Percentiles rank a stretch among this genome's conserved stretches.
phyloP scores from a whole-genome alignment of 2,113 vertebrate genomes.

The Xiphophorus hellerii region DNA sequence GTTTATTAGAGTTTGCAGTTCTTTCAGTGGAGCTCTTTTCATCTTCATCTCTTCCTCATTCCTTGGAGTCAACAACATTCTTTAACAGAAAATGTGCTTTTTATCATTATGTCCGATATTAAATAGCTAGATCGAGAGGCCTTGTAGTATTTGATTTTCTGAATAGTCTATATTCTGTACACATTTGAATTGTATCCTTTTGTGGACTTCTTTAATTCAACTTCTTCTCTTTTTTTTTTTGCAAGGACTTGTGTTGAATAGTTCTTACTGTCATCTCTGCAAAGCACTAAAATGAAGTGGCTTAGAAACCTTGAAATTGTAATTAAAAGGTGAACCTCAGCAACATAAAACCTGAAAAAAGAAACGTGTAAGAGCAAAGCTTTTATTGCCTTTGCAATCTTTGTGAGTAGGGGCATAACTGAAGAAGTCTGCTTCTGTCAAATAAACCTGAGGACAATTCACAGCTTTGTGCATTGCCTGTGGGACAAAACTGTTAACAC shows the following conservation, averaged over 20 bases:
- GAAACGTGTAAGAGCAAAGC: conserved; percentile 46
- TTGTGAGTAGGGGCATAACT: conserved; percentile 35
- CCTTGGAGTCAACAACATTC: conserved; percentile 34
- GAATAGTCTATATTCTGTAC: conserved; percentile 54
- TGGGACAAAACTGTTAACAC: neutral
- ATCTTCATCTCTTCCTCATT: neutral
- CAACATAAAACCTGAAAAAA: conserved; percentile 43
- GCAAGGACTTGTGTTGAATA: conserved; percentile 43
- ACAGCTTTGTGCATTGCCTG: neutral
- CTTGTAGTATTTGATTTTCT: conserved; percentile 56
- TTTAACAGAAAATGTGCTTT: conserved; percentile 26
- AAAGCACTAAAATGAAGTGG: conserved; percentile 61
- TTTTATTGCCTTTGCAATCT: conserved; percentile 56
- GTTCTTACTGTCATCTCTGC: conserved; percentile 34
- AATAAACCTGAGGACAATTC: conserved; percentile 17
- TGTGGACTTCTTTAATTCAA: conserved; percentile 34
- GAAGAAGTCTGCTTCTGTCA: conserved; percentile 21
- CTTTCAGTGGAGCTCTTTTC: conserved; percentile 10
- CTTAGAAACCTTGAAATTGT: conserved; percentile 64
- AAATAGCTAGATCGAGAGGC: conserved; percentile 25
- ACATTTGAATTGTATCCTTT: conserved; percentile 47
- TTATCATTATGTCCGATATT: conserved; percentile 18
- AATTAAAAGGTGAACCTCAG: conserved; percentile 66
- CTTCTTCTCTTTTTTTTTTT: conserved; percentile 28
- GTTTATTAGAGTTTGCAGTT: conserved; percentile 8